Conservation (phyloP, 2,888 invertebrate genomes). For the Synanthedon vespiformis region DNA sequence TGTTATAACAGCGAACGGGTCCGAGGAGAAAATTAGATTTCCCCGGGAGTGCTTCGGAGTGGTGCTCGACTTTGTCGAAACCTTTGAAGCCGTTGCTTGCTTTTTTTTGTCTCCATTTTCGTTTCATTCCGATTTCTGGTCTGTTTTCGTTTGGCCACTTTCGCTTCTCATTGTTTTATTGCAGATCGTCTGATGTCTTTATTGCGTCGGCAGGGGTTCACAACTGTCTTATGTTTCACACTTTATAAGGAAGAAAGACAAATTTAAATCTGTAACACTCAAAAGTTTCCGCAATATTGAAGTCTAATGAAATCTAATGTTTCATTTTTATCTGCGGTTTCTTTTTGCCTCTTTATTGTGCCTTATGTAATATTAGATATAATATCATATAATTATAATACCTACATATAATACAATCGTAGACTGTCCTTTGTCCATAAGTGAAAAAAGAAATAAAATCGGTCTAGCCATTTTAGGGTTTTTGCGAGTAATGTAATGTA, state of each 20-base stretch:
- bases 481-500: no score
- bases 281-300: no score
- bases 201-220: slow-evolving; percentile 29
- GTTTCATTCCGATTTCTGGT: slow-evolving; percentile 40
- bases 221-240: slow-evolving; percentile 21
- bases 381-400: background rate
- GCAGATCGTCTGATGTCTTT: slow-evolving; percentile 19
- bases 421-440: no score
- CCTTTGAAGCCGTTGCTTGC: slow-evolving; percentile 43
- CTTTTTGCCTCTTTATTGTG: no score
- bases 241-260: slow-evolving; percentile 11
- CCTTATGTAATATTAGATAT: slow-evolving; percentile 1
- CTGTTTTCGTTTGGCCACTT: slow-evolving; percentile 54
- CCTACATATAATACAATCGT: no score
- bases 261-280: no score
- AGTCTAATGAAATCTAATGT: no score
- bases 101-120: slow-evolving; percentile 21
- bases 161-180: slow-evolving; percentile 55
- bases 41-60: slow-evolving; percentile 50
- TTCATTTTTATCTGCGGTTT: no score
- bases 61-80: slow-evolving; percentile 59
- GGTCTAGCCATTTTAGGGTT: no score
- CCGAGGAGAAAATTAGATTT: slow-evolving; percentile 67
- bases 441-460: no score
- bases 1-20: slow-evolving; percentile 43